These are phyloP conservation scores for Crocuta crocuta DNA, from an alignment of 2,113 vertebrate species.

Conservation along the genomic window DNA sequence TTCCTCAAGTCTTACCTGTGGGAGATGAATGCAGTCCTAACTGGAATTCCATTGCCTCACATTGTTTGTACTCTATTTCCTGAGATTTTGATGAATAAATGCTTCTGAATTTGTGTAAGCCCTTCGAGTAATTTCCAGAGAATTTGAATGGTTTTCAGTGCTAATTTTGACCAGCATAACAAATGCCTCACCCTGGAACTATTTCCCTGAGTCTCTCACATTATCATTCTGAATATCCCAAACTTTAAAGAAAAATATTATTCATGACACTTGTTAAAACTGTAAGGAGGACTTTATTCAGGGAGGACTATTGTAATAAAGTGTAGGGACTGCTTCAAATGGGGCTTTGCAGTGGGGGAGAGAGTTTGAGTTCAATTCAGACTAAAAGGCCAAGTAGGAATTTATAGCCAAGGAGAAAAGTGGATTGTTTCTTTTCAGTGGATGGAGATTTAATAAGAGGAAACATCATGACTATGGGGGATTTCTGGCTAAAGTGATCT, in stretches of 20 bases:
- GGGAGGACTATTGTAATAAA: neutral
- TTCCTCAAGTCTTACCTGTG: neutral
- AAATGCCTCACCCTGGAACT: neutral
- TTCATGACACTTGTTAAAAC: neutral
- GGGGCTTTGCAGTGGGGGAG: neutral
- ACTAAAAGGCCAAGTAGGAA: neutral
- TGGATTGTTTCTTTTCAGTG: neutral
- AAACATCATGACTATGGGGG: neutral
- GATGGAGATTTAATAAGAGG: neutral
- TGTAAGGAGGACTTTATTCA: neutral
- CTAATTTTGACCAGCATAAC: neutral
- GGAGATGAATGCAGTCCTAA: neutral
- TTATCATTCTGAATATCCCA: neutral
- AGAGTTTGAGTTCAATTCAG: neutral
- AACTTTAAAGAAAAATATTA: neutral
- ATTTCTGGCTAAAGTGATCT: neutral
- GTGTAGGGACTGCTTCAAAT: neutral
- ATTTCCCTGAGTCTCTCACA: neutral
- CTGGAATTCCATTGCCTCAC: neutral
- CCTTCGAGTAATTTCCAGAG: neutral
- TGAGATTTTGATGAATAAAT: neutral
- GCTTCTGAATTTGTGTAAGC: neutral
- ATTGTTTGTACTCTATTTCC: neutral
- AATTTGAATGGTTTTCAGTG: neutral
- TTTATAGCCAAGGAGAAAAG: neutral